Base-by-base conservation (phyloP, 1,140 invertebrate genomes). In the Eriocheir sinensis region DNA sequence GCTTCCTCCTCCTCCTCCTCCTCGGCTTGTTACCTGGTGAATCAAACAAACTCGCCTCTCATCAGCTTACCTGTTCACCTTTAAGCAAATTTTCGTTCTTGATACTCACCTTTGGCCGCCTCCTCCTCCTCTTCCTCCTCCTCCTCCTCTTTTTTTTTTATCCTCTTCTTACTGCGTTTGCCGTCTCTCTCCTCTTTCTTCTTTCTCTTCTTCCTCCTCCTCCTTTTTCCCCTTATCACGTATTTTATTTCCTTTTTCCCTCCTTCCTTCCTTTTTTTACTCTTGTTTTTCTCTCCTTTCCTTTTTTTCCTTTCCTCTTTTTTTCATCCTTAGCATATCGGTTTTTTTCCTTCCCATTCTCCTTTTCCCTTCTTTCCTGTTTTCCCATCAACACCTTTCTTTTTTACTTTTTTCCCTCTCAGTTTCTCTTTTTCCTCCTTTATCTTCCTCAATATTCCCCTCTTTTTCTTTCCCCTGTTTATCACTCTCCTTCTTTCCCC, bases 221-320 rank as follows among this genome's bases (percentile, higher is more conserved):
- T 21, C 17, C 17, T 27, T 21, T 21, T 21, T 8, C 21, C 53
- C 17, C 53, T 21, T 21, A 21, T n/a, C 60, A n/a, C 21, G 27
- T 72, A 72, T 0, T n/a, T 8, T 9, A 6, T 27, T n/a, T 21
- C 53, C 9, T 6, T 27, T 21, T 15, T 15, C 44, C 4, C 88
- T 6, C 44, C 85, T 88, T 27, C 40, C 4, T 40, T 34, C 32
- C 9, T 36, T 34, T 88, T 38, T 8, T 27, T 89, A 4, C 44
- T 34, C 53, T 17, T 60, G 6, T 72, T 27, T 38, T 34, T 72
- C 34, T 48, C 88, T 48, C 44, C 36, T 21, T 30, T 34, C 36
- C 89, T 72, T 53, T 72, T 34, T 91, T 21, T 72, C 89, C 27
- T 32, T 91, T 53, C 21, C 89, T 48, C 89, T 34, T 34, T 72